These are phyloP conservation scores for Didymodactylos carnosus DNA, from an alignment of 2,888 invertebrate genomes.

Conservation along the genomic window DNA sequence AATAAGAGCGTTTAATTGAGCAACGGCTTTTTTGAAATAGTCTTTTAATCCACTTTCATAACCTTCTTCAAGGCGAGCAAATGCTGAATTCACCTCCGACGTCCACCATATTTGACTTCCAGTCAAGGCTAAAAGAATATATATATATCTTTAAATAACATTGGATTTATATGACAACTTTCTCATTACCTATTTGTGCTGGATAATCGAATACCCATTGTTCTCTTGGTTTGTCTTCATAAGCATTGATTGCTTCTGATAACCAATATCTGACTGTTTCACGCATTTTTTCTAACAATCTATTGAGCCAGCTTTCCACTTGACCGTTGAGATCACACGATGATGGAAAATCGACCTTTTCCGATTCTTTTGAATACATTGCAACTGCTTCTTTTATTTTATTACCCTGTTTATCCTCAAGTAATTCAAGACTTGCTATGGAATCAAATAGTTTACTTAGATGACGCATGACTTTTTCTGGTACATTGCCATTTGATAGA, in stretches of 20 bases:
- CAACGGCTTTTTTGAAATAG: constrained; percentile 52
- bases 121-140: constrained; percentile 48
- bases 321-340: constrained; percentile 16
- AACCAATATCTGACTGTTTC: constrained; percentile 15
- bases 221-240: constrained; percentile 18
- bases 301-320: constrained; percentile 18
- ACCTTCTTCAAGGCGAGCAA: constrained; percentile 69
- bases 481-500: constrained; percentile 80
- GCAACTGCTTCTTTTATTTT: constrained; percentile 9
- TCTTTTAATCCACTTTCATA: constrained; percentile 88
- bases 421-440: constrained; percentile 14
- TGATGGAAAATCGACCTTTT: constrained; percentile 15
- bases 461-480: constrained; percentile 38
- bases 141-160: not conserved
- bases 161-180: not conserved
- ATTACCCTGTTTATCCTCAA: not conserved
- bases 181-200: constrained; percentile 49
- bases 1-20: constrained; percentile 71
- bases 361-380: constrained; percentile 17
- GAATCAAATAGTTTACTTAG: constrained; percentile 17
- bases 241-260: constrained; percentile 16
- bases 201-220: constrained; percentile 36
- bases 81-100: constrained; percentile 72
- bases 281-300: constrained; percentile 15
- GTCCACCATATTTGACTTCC: constrained; percentile 97